Percentiles rank a stretch among this genome's conserved stretches.
Conservation (phyloP, 2,888 invertebrate species). For the Hemithea aestivaria region DNA sequence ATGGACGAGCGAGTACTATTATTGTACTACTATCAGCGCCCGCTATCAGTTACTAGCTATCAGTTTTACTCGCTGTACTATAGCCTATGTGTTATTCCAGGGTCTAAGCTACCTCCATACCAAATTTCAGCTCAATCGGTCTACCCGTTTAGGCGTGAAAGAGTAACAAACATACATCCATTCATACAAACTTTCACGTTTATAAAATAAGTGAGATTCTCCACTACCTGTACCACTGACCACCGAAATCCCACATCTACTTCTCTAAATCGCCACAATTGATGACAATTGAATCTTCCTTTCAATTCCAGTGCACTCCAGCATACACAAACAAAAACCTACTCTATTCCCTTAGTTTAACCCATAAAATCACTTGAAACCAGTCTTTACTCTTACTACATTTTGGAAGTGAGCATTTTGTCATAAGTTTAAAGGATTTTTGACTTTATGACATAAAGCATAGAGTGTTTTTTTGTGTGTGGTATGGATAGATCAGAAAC, state of each 20-base stretch:
- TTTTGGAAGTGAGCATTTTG: not conserved
- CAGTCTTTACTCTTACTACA: not conserved
- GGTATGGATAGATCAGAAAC: slow-evolving; percentile 4
- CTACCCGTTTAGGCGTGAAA: no score
- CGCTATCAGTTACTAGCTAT: no score
- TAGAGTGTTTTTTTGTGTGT: slow-evolving; percentile 1
- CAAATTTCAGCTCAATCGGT: no score
- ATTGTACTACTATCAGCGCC: no score
- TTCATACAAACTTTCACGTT: no score
- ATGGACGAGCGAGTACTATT: no score
- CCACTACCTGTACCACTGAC: slow-evolving; percentile 10
- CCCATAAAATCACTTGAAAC: not conserved
- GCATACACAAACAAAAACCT: not conserved
- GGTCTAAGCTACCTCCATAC: no score
- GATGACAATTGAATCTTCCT: slow-evolving; percentile 31
- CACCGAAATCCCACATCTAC: slow-evolving; percentile 22
- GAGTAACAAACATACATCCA: no score
- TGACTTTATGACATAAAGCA: not conserved
- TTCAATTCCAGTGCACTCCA: slow-evolving; percentile 11
- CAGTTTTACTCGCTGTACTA: no score
- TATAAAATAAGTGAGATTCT: no score
- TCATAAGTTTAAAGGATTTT: not conserved
- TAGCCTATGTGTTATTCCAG: no score
- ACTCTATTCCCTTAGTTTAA: not conserved
- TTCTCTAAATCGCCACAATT: slow-evolving; percentile 26